A percentile compares a stretch with the other conserved stretches of the same genome.
These are phyloP conservation scores for Heloderma charlesbogerti DNA, from an alignment of 2,113 vertebrate species.

Conservation along the genomic window DNA sequence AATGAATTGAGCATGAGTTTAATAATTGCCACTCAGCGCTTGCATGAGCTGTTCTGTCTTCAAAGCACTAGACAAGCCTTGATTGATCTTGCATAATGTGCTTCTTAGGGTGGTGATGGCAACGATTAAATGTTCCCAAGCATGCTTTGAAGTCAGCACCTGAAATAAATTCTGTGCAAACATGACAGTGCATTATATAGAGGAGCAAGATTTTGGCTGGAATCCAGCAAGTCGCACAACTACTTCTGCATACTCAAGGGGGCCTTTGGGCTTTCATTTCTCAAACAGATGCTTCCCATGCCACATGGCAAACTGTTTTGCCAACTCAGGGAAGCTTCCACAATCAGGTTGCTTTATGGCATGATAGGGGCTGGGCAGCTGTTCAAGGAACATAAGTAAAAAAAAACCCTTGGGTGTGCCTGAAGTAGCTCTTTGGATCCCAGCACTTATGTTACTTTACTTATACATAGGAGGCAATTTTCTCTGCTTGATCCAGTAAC, in stretches of 20 bases:
- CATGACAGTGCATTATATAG: background rate
- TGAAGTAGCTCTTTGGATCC: background rate
- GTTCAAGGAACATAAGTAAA: background rate
- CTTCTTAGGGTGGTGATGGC: background rate
- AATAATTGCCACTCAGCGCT: slow-evolving; percentile 37
- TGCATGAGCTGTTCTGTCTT: slow-evolving; percentile 9
- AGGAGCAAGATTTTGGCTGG: slow-evolving; percentile 41
- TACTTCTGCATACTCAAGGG: background rate
- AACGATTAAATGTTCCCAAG: background rate
- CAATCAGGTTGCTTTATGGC: background rate
- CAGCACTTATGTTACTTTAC: background rate
- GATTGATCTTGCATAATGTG: background rate
- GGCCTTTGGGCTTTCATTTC: background rate
- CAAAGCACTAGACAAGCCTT: slow-evolving; percentile 33
- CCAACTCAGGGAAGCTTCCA: too few relatives aligned
- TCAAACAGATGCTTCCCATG: background rate
- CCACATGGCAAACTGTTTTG: background rate
- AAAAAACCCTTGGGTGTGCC: background rate
- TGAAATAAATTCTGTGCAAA: slow-evolving; percentile 17
- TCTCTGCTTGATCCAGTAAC: background rate
- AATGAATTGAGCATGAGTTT: slow-evolving; percentile 9
- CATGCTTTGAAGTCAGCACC: slow-evolving; percentile 48
- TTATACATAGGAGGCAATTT: background rate
- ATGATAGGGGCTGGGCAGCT: background rate
- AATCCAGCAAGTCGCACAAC: background rate